Percentiles rank a stretch among this genome's conserved stretches.
Evolutionary conservation across 1,140 invertebrate genomes (phyloP).

Genomic region (Aphaenogaster rudis): DNA sequence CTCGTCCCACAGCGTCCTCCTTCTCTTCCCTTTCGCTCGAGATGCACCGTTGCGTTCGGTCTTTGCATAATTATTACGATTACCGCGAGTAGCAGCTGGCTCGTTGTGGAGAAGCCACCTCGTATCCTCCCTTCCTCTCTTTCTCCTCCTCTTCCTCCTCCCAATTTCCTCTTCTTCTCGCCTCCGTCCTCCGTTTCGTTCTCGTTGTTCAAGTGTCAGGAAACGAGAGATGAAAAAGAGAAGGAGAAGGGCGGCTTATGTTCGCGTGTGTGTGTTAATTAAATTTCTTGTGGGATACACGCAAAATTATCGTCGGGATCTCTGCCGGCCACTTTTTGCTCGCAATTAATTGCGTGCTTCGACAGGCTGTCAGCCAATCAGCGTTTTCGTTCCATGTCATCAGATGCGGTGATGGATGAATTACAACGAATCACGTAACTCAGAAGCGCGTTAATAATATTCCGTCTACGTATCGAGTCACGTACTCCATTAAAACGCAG

Average conservation of each 20-base stretch:
- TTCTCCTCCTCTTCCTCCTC: background rate
- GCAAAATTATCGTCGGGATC: constrained; percentile 57
- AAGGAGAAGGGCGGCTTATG: constrained; percentile 32
- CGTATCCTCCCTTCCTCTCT: background rate
- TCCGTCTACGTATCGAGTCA: constrained; percentile 26
- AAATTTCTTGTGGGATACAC: constrained; percentile 76
- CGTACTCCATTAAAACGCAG: constrained; percentile 66
- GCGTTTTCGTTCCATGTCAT: constrained; percentile 37
- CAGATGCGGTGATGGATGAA: constrained; percentile 32
- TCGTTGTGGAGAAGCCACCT: constrained; percentile 69
- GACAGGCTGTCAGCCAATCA: constrained; percentile 53
- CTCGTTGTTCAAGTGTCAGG: constrained; percentile 28
- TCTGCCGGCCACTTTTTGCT: constrained; percentile 36
- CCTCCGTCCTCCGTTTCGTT: constrained; percentile 8
- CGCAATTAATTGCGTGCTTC: constrained; percentile 55
- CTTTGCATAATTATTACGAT: constrained; percentile 86
- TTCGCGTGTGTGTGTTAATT: constrained; percentile 79
- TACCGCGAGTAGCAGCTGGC: constrained; percentile 81
- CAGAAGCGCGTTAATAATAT: constrained; percentile 29
- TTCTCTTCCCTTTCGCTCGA: constrained; percentile 69
- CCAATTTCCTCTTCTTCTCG: constrained; percentile 22
- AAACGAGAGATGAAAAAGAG: constrained; percentile 62
- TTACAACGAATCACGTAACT: constrained; percentile 55
- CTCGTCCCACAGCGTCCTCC: constrained; percentile 75
- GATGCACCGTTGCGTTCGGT: constrained; percentile 83